A percentile compares a stretch with the other conserved stretches of the same genome.
These are phyloP conservation scores for Petrolisthes manimaculis DNA, from an alignment of 2,888 invertebrate species.

Conservation along the genomic window DNA sequence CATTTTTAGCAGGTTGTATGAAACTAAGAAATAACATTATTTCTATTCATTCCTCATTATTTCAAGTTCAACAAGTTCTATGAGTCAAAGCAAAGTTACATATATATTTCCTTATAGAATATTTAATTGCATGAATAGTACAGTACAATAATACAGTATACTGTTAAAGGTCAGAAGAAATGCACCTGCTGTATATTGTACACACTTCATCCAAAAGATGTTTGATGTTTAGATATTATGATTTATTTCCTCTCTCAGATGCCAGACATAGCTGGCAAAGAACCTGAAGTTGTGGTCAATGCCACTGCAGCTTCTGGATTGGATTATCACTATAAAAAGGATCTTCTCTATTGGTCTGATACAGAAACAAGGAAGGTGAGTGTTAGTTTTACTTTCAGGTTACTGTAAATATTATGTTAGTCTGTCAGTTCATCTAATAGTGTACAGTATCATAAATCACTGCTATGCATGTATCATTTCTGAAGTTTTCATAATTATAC, in stretches of 20 bases:
- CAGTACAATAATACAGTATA: too few relatives aligned
- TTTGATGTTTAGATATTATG: constrained; percentile 69
- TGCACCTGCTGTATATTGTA: too few relatives aligned
- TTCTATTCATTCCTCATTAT: too few relatives aligned
- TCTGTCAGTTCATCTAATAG: not conserved
- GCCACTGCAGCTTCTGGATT: constrained; percentile 88
- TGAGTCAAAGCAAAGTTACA: too few relatives aligned
- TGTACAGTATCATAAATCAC: not conserved
- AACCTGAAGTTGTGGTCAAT: constrained; percentile 77
- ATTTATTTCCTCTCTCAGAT: constrained; percentile 24
- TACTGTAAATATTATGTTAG: not conserved
- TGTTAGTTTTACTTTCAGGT: not conserved
- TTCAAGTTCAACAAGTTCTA: too few relatives aligned
- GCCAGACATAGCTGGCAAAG: constrained; percentile 9
- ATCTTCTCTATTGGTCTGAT: constrained; percentile 90
- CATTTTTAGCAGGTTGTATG: too few relatives aligned
- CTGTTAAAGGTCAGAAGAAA: too few relatives aligned
- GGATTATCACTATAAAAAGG: constrained; percentile 84
- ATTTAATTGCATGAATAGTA: too few relatives aligned
- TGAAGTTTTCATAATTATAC: not conserved
- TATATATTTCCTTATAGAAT: too few relatives aligned
- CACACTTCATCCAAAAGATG: constrained; percentile 18
- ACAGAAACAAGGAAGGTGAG: constrained; percentile 77
- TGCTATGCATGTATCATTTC: too few relatives aligned
- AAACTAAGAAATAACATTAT: too few relatives aligned